These are phyloP conservation scores for Chrysocyon brachyurus DNA, from an alignment of 2,797 vertebrate species.

Conservation along the genomic window DNA sequence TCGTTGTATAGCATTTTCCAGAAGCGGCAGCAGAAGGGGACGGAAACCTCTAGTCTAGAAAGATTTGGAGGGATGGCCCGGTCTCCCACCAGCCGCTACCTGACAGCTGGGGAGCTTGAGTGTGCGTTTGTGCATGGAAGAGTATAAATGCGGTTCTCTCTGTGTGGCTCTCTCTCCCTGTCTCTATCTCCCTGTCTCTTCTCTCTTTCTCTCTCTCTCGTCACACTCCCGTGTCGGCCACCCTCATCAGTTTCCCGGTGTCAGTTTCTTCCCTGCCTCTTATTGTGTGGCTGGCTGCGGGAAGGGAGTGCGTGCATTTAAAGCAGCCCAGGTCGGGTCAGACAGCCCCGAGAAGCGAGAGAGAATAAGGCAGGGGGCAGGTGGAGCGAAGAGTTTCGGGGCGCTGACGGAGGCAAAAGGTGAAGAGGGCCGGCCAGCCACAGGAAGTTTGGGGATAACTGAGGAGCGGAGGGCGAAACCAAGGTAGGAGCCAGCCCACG, in stretches of 20 bases:
- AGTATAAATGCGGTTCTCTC: conserved; percentile 57
- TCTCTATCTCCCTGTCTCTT: not conserved
- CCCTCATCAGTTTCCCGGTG: conserved; percentile 33
- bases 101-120: conserved; percentile 36
- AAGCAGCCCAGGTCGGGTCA: conserved; percentile 34
- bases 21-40: conserved; percentile 61
- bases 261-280: conserved; percentile 57
- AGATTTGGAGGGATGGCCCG: conserved; percentile 35
- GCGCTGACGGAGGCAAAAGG: conserved; percentile 26
- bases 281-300: not conserved
- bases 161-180: not conserved
- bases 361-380: not conserved
- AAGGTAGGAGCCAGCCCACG: conserved; percentile 17
- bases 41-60: conserved; percentile 40
- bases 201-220: not conserved
- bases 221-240: not conserved
- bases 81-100: conserved; percentile 35
- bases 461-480: conserved; percentile 5
- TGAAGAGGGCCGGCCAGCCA: conserved; percentile 26
- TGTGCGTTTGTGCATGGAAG: not conserved
- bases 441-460: conserved; percentile 74
- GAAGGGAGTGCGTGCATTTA: not conserved
- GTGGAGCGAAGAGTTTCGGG: conserved; percentile 68
- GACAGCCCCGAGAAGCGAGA: not conserved
- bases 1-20: conserved; percentile 73